A percentile compares a stretch with the other conserved stretches of the same genome.
Conservation (phyloP, 2,888 invertebrate species). For the Nezara viridula region DNA sequence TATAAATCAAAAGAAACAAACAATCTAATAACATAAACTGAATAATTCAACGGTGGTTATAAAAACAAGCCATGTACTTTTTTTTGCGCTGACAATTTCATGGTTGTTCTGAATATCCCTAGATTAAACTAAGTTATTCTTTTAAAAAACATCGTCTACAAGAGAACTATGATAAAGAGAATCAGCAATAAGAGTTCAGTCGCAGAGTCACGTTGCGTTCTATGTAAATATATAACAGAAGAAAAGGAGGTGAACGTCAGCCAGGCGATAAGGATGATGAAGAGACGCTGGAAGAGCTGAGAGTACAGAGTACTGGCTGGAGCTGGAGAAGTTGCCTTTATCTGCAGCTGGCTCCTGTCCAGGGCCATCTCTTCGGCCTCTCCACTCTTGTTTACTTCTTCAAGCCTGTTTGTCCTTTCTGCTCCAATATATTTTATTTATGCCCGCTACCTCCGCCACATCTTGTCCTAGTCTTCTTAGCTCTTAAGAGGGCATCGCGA, state of each 20-base stretch:
- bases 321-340: conserved; percentile 12
- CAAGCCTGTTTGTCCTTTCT: neutral
- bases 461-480: neutral
- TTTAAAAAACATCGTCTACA: neutral
- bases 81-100: neutral
- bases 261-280: conserved; percentile 19
- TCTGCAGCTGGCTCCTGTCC: conserved; percentile 25
- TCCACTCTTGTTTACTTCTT: conserved; percentile 18
- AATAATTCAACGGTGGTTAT: no score
- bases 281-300: neutral
- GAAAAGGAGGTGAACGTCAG: conserved; percentile 16
- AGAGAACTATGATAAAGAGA: neutral
- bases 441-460: neutral
- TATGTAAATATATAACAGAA: conserved; percentile 4
- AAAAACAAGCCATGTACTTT: neutral
- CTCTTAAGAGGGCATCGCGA: neutral
- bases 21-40: no score
- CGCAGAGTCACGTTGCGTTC: neutral
- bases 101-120: neutral
- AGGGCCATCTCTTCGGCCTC: neutral
- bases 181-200: neutral
- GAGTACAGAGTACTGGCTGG: neutral
- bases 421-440: conserved; percentile 7
- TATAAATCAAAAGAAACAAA: no score
- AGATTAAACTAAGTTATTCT: neutral